Percentiles rank a stretch among this genome's conserved stretches.
Evolutionary conservation across 2,888 invertebrate genomes (phyloP).

Genomic region (Sipha maydis): DNA sequence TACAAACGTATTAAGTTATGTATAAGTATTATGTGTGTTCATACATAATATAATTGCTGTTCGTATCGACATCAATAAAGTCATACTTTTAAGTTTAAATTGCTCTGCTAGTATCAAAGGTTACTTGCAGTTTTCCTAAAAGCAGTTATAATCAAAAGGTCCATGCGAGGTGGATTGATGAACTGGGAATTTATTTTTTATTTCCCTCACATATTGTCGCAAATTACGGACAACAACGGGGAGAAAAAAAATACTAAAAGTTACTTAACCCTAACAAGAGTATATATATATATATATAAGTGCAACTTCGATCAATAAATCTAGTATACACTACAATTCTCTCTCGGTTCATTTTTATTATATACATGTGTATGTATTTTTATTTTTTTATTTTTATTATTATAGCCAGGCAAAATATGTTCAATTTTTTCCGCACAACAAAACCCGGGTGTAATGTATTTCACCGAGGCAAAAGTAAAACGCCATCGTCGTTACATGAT

Average conservation of each 20-base stretch:
- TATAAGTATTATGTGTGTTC: no score
- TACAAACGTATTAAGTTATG: neutral
- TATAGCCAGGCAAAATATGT: slow-evolving; percentile 46
- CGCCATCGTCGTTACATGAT: slow-evolving; percentile 47
- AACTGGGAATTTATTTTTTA: slow-evolving; percentile 44
- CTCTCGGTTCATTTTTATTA: slow-evolving; percentile 46
- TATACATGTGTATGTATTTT: neutral
- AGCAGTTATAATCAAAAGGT: neutral
- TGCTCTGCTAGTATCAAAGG: neutral
- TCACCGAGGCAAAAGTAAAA: slow-evolving; percentile 35
- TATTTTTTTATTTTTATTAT: slow-evolving; percentile 25
- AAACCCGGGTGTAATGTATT: slow-evolving; percentile 36
- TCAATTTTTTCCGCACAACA: slow-evolving; percentile 44
- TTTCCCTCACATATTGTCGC: slow-evolving; percentile 43
- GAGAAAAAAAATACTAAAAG: slow-evolving; percentile 28
- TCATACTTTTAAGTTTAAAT: slow-evolving; percentile 16
- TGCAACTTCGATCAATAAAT: slow-evolving; percentile 48
- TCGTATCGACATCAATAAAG: neutral
- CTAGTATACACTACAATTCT: slow-evolving; percentile 34
- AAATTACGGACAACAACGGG: slow-evolving; percentile 21
- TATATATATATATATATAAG: neutral
- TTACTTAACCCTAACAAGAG: slow-evolving; percentile 41
- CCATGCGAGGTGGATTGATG: neutral
- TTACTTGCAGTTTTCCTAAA: neutral
- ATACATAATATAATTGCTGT: neutral